A percentile compares a stretch with the other conserved stretches of the same genome.
Evolutionary conservation across 2,888 invertebrate species (phyloP).

Genomic region (Leptinotarsa tumamoca): DNA sequence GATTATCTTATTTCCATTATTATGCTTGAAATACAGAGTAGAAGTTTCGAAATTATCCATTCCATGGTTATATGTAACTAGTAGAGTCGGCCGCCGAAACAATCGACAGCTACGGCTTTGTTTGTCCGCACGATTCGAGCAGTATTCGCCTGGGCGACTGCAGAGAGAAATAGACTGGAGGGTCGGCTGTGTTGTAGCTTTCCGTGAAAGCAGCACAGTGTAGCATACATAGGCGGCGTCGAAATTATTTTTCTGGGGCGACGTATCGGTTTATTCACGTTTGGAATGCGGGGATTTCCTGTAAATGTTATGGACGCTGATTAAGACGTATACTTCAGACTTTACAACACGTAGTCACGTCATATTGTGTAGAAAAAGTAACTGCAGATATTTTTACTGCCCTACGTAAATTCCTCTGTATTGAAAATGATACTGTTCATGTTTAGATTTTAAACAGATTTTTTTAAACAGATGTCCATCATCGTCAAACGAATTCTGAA

Average conservation of each 20-base stretch:
- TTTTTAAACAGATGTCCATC: too few species aligned
- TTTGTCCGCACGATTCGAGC: conserved; percentile 56
- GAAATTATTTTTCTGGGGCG: neutral
- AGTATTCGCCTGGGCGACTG: conserved; percentile 60
- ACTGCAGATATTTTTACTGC: too few species aligned
- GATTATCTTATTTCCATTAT: conserved; percentile 69
- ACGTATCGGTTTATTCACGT: neutral
- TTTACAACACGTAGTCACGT: too few species aligned
- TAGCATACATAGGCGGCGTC: conserved; percentile 57
- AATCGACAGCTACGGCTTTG: conserved; percentile 60
- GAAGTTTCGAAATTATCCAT: conserved; percentile 69
- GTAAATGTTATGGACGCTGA: too few species aligned
- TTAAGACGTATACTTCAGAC: too few species aligned
- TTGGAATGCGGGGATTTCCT: neutral
- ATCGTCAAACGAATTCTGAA: too few species aligned
- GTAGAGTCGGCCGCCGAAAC: conserved; percentile 59
- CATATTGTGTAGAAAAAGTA: too few species aligned
- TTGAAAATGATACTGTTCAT: too few species aligned
- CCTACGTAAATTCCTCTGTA: too few species aligned
- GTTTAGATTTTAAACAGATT: too few species aligned
- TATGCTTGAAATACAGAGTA: conserved; percentile 68
- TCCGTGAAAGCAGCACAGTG: conserved; percentile 68
- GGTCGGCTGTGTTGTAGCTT: conserved; percentile 66
- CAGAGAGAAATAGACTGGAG: conserved; percentile 68
- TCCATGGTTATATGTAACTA: conserved; percentile 69